Conservation (phyloP, 30 jellyfish, hydroid and myxozoan species). For the Clytia hemisphaerica region DNA sequence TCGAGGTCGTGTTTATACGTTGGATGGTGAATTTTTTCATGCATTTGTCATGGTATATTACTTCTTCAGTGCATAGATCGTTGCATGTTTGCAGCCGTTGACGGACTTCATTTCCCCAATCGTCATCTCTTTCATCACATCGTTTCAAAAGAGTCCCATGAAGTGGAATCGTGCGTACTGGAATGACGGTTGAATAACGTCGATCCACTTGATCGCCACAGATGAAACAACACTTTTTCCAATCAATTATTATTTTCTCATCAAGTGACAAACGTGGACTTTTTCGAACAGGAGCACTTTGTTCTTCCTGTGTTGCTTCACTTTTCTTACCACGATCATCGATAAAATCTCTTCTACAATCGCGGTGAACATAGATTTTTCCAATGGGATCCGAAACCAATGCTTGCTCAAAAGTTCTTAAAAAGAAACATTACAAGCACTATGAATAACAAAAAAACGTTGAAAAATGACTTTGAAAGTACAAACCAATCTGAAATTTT, state of each 20-base stretch:
- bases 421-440: not conserved
- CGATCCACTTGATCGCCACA: slow-evolving; percentile 5
- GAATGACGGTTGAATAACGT: not conserved
- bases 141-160: slow-evolving; percentile 5
- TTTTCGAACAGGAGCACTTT: not conserved
- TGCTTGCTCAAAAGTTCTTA: not conserved
- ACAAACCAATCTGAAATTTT: no score
- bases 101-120: slow-evolving; percentile 30
- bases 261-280: not conserved
- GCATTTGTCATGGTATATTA: slow-evolving; percentile 19
- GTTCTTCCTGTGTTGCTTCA: no score
- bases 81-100: slow-evolving; percentile 13
- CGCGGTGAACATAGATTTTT: slow-evolving; percentile 9
- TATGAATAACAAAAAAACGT: no score
- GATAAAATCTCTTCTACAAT: slow-evolving; percentile 20
- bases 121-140: slow-evolving; percentile 26
- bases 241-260: not conserved
- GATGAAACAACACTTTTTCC: slow-evolving; percentile 14
- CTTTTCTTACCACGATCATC: not conserved
- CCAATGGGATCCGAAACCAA: slow-evolving; percentile 2
- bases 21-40: slow-evolving; percentile 8
- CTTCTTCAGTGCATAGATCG: slow-evolving; percentile 36
- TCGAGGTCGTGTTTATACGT: not conserved
- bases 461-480: no score
- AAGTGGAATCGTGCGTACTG: slow-evolving; percentile 19